These are phyloP conservation scores for Oriolus oriolus DNA, from an alignment of 2,113 vertebrate species.

Conservation along the genomic window DNA sequence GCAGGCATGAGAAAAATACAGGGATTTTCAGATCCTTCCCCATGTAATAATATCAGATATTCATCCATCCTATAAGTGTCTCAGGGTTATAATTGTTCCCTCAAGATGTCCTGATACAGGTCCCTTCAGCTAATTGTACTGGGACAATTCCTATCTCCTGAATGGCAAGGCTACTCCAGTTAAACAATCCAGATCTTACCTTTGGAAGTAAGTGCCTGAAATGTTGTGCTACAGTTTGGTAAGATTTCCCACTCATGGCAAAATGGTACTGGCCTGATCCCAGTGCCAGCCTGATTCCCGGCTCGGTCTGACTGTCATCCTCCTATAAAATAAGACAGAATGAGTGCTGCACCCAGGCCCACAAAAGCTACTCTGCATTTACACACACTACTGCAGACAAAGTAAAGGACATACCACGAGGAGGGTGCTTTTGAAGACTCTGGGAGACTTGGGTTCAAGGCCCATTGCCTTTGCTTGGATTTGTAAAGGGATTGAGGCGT, in stretches of 20 bases:
- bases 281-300: background rate
- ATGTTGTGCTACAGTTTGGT: constrained; percentile 65
- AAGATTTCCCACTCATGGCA: constrained; percentile 75
- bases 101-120: background rate
- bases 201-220: constrained; percentile 74
- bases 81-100: background rate
- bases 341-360: background rate
- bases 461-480: background rate
- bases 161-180: background rate
- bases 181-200: constrained; percentile 46
- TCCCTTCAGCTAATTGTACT: background rate
- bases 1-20: background rate
- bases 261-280: constrained; percentile 69
- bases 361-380: background rate
- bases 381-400: background rate
- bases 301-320: constrained; percentile 6
- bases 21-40: background rate
- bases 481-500: background rate
- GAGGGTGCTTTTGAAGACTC: background rate
- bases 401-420: background rate
- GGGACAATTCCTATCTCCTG: background rate
- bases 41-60: background rate
- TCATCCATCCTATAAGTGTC: background rate
- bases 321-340: constrained; percentile 53
- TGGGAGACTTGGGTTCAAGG: background rate